phyloP scores from a whole-genome alignment of 2,797 vertebrate genomes.

The Sebastolobus alascanus region DNA sequence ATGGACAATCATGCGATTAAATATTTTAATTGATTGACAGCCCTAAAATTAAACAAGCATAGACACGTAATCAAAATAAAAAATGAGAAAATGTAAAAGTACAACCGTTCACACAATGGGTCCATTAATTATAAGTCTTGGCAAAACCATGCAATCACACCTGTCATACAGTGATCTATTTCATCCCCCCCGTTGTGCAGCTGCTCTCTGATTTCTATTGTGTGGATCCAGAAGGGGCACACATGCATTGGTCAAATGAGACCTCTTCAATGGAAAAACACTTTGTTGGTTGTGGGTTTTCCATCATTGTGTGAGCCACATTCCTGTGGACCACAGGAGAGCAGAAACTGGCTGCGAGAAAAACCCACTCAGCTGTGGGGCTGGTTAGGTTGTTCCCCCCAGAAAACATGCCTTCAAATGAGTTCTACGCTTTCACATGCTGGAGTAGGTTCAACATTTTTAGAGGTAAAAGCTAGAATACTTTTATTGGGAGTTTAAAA shows the following conservation, averaged over 20 bases:
- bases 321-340: slow-evolving; percentile 69
- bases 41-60: background rate
- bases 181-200: background rate
- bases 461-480: slow-evolving; percentile 7
- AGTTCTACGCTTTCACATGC: slow-evolving; percentile 56
- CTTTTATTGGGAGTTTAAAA: slow-evolving; percentile 23
- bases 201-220: slow-evolving; percentile 28
- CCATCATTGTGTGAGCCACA: slow-evolving; percentile 61
- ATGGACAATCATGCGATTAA: too few species aligned
- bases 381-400: slow-evolving; percentile 51
- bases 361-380: slow-evolving; percentile 60
- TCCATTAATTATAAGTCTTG: slow-evolving; percentile 1
- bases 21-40: too few species aligned
- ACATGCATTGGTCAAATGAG: slow-evolving; percentile 41
- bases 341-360: slow-evolving; percentile 53
- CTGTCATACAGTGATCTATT: slow-evolving; percentile 30
- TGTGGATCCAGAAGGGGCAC: slow-evolving; percentile 14
- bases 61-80: background rate
- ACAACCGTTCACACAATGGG: background rate
- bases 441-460: slow-evolving; percentile 55
- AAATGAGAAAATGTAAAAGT: background rate
- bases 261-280: slow-evolving; percentile 46
- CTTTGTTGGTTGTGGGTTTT: slow-evolving; percentile 60
- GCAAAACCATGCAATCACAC: slow-evolving; percentile 25
- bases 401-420: slow-evolving; percentile 53